phyloP scores from a whole-genome alignment of 2,888 invertebrate species.

The Chouioia cunea region DNA sequence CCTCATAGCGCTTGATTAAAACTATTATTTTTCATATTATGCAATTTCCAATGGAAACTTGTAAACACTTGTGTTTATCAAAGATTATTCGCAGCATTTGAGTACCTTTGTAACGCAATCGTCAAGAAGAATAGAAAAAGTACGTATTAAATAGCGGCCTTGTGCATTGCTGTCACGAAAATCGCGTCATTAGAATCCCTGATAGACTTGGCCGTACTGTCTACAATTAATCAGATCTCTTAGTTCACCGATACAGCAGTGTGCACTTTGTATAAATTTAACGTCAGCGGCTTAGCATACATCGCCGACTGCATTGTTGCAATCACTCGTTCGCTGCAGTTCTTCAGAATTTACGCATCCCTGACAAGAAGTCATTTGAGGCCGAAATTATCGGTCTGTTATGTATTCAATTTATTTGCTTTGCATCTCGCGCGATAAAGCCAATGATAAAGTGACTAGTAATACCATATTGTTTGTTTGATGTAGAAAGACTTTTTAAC shows the following conservation, averaged over 20 bases:
- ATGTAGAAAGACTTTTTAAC: too few relatives aligned
- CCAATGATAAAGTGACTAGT: too few relatives aligned
- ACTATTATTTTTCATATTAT: too few relatives aligned
- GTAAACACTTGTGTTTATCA: conserved; percentile 17
- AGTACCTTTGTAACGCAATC: conserved; percentile 1
- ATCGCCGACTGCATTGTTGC: conserved; percentile 4
- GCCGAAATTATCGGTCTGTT: neutral
- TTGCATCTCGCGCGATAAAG: too few relatives aligned
- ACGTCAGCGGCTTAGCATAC: conserved; percentile 3
- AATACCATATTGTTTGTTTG: too few relatives aligned
- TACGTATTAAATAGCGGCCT: conserved; percentile 8
- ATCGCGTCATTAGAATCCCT: conserved; percentile 28
- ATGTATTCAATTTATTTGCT: too few relatives aligned
- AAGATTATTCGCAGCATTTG: conserved; percentile 8
- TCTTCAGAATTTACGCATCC: conserved; percentile 3
- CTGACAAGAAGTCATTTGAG: neutral
- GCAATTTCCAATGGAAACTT: neutral
- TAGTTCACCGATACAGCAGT: neutral
- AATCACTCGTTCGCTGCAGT: neutral
- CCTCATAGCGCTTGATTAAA: too few relatives aligned
- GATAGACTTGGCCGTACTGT: neutral
- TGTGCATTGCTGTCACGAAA: conserved; percentile 41
- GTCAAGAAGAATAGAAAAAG: neutral
- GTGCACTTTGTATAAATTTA: neutral
- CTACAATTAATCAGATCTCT: conserved; percentile 38